Percentiles rank a stretch among this genome's conserved stretches.
These are phyloP conservation scores for Sebastiscus albofasciatus DNA, from an alignment of 2,797 vertebrate genomes.

Conservation along the genomic window DNA sequence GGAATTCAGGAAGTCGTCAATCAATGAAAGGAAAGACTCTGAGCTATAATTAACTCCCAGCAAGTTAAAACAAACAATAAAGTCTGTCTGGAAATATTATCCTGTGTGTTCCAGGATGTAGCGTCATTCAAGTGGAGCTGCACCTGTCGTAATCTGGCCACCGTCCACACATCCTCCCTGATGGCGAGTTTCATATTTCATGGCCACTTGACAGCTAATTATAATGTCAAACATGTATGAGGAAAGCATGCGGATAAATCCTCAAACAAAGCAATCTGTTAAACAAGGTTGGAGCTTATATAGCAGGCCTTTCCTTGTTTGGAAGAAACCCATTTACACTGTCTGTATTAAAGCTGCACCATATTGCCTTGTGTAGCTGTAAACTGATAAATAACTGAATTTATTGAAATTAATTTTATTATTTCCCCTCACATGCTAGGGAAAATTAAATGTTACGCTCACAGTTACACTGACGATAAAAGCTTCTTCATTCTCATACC, in stretches of 20 bases:
- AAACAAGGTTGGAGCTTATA: background rate
- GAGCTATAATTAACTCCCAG: background rate
- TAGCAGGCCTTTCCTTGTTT: background rate
- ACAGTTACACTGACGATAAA: background rate
- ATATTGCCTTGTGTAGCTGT: background rate
- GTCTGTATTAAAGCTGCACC: background rate
- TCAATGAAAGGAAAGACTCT: constrained; percentile 7
- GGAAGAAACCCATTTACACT: background rate
- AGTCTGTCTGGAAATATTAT: constrained; percentile 21
- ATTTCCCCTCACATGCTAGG: background rate
- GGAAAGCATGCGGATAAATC: background rate
- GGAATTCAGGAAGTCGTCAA: constrained; percentile 1
- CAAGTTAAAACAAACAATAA: constrained; percentile 18
- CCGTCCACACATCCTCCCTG: background rate
- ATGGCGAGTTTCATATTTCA: constrained; percentile 35
- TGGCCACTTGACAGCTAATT: background rate
- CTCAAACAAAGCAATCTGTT: background rate
- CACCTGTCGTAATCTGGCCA: constrained; percentile 24
- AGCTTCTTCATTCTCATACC: background rate
- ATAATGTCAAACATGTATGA: constrained; percentile 23
- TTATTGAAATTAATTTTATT: background rate
- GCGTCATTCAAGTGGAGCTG: constrained; percentile 2
- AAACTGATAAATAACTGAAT: background rate
- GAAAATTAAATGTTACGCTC: background rate
- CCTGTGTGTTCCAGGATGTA: constrained; percentile 36